Conservation (phyloP, 2,113 vertebrate genomes). For the Otolemur garnettii region DNA sequence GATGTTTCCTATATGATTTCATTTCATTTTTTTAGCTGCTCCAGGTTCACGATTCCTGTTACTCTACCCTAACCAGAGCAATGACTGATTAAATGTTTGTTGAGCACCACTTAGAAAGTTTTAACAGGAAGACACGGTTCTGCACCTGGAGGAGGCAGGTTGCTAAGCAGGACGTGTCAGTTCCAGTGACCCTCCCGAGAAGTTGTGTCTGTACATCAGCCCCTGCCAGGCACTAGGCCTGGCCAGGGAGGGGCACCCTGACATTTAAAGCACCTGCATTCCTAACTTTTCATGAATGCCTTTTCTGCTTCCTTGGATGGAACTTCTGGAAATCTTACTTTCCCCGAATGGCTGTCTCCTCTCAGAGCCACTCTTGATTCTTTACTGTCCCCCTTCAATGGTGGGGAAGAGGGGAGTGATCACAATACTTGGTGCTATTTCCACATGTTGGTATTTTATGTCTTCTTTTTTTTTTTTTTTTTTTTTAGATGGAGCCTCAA, state of each 20-base stretch:
- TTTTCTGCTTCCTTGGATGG: neutral
- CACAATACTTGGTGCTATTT: neutral
- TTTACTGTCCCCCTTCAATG: neutral
- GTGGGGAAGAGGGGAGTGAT: neutral
- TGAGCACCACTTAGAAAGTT: neutral
- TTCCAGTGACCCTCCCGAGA: neutral
- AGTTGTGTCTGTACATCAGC: neutral
- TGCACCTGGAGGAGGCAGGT: too few species aligned
- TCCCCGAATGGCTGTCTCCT: neutral
- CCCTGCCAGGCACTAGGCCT: neutral
- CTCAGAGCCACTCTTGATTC: neutral
- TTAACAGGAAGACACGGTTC: neutral
- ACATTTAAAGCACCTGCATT: neutral
- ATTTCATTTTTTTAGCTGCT: neutral
- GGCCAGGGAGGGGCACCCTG: neutral
- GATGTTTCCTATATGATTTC: neutral
- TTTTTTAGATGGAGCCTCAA: too few species aligned
- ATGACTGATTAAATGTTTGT: neutral
- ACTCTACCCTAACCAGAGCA: neutral
- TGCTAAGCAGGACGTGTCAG: neutral
- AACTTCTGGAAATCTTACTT: neutral
- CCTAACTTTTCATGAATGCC: neutral
- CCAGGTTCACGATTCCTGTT: neutral
- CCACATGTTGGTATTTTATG: neutral
- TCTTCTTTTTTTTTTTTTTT: too few species aligned